These are phyloP conservation scores for Tigriopus japonicus DNA, from an alignment of 1,140 invertebrate genomes.

Conservation along the genomic window DNA sequence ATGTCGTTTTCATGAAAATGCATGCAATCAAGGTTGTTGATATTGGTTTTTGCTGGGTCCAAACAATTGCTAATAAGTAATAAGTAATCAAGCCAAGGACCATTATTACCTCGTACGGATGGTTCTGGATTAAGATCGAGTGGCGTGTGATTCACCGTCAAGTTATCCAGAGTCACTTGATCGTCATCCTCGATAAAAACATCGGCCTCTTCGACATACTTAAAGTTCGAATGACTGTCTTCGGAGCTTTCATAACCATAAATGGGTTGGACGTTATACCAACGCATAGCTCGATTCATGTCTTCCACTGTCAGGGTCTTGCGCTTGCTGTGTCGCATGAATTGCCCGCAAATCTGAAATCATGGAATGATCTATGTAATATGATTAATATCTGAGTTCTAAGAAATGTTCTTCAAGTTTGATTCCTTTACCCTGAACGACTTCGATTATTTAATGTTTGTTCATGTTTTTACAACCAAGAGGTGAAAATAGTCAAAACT, in stretches of 20 bases:
- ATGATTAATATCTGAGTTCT: too few species aligned
- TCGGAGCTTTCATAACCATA: slow-evolving; percentile 1
- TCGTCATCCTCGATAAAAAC: slow-evolving; percentile 4
- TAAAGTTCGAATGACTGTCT: neutral
- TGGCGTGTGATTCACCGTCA: neutral
- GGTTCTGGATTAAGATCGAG: neutral
- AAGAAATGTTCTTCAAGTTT: too few species aligned
- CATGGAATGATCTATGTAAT: too few species aligned
- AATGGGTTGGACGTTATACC: slow-evolving; percentile 13
- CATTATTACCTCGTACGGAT: neutral
- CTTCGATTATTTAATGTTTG: too few species aligned
- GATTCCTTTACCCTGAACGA: too few species aligned
- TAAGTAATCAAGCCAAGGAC: too few species aligned
- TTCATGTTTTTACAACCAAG: too few species aligned
- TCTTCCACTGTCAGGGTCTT: slow-evolving; percentile 12
- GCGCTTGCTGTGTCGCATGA: slow-evolving; percentile 14
- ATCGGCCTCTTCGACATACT: slow-evolving; percentile 4
- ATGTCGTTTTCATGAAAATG: too few species aligned
- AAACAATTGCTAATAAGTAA: too few species aligned
- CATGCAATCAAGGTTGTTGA: too few species aligned
- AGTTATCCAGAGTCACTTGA: neutral
- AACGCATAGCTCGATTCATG: slow-evolving; percentile 13
- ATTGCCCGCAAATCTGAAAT: slow-evolving; percentile 13
- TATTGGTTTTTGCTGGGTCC: too few species aligned
- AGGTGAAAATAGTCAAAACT: too few species aligned